Conservation (phyloP, 2,113 vertebrate genomes). For the Cyprinodon brontotheroides region DNA sequence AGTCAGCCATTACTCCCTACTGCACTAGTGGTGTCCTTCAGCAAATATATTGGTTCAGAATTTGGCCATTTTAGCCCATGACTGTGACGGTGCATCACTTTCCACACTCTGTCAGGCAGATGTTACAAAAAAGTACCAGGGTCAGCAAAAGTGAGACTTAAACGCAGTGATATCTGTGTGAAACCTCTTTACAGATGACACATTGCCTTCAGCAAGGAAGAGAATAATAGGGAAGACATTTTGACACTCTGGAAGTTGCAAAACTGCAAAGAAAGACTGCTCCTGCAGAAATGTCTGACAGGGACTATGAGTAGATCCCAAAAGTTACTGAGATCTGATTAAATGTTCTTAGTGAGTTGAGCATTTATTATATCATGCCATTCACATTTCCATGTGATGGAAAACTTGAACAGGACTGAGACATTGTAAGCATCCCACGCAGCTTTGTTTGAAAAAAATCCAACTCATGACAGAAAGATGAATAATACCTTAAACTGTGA, state of each 20-base stretch:
- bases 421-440: conserved; percentile 3
- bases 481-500: conserved; percentile 40
- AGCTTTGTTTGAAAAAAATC: conserved; percentile 6
- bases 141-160: conserved; percentile 55
- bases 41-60: neutral
- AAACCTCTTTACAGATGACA: conserved; percentile 38
- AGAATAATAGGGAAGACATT: conserved; percentile 35
- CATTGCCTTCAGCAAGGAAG: conserved; percentile 47
- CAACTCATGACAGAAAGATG: conserved; percentile 46
- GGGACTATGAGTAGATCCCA: conserved; percentile 10
- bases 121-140: conserved; percentile 22
- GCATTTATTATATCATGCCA: neutral
- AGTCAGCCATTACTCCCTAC: neutral
- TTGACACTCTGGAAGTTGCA: conserved; percentile 31
- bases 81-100: neutral
- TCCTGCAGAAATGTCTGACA: conserved; percentile 27
- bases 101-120: conserved; percentile 13
- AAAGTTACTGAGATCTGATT: conserved; percentile 31
- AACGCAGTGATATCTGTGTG: conserved; percentile 29
- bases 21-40: conserved; percentile 4
- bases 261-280: conserved; percentile 28
- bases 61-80: neutral
- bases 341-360: conserved; percentile 6
- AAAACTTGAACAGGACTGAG: conserved; percentile 19
- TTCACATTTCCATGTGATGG: neutral